phyloP scores from a whole-genome alignment of 1,140 invertebrate species.

The Drosophila santomea region DNA sequence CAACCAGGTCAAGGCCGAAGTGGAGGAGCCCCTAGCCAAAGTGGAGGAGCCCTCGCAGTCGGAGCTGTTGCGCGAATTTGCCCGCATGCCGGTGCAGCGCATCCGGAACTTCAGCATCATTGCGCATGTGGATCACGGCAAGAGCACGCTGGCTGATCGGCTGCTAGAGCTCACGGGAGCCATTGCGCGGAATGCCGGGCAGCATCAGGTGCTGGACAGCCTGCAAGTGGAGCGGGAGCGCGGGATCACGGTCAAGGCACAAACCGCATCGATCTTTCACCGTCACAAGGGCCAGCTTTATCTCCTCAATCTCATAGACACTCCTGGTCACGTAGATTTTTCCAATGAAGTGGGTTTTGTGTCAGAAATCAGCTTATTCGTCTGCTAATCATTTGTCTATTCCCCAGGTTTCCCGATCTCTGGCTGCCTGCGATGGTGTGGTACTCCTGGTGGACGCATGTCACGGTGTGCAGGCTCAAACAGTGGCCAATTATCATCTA shows the following conservation, averaged over 20 bases:
- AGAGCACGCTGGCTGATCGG: constrained; percentile 97
- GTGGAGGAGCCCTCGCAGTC: constrained; percentile 22
- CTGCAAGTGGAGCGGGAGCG: constrained; percentile 94
- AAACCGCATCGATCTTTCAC: constrained; percentile 96
- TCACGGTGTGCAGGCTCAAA: constrained; percentile 98
- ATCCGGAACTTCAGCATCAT: constrained; percentile 98
- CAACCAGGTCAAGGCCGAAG: constrained; percentile 30
- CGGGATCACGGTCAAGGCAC: constrained; percentile 99
- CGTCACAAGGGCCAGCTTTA: constrained; percentile 88
- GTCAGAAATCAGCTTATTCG: neutral
- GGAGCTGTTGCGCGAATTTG: constrained; percentile 46
- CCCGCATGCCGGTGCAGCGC: constrained; percentile 87
- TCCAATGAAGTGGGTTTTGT: constrained; percentile 92
- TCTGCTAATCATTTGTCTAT: neutral
- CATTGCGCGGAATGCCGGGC: constrained; percentile 88
- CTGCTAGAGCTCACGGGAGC: constrained; percentile 95
- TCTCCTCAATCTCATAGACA: constrained; percentile 98
- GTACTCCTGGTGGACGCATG: constrained; percentile 98
- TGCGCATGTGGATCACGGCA: constrained; percentile 99
- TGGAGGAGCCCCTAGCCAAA: constrained; percentile 5
- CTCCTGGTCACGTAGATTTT: constrained; percentile 99
- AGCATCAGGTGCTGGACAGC: constrained; percentile 88
- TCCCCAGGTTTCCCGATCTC: constrained; percentile 89
- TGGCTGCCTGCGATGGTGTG: constrained; percentile 97
- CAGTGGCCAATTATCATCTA: constrained; percentile 97